A percentile compares a stretch with the other conserved stretches of the same genome.
Conservation (phyloP, 2,113 vertebrate species). For the Gopherus flavomarginatus region DNA sequence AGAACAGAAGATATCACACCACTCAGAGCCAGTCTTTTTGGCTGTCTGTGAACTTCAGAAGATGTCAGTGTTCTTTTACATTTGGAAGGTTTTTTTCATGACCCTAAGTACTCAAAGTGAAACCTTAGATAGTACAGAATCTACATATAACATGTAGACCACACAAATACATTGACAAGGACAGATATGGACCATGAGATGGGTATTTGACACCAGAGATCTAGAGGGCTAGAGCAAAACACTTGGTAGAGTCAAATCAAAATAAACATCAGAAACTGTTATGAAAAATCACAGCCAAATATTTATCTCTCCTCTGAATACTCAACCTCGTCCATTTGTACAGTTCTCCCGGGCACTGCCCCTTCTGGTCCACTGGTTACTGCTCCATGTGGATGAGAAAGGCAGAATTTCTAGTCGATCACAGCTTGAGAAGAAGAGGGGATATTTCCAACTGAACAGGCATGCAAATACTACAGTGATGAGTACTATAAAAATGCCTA, state of each 20-base stretch:
- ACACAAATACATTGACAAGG: not conserved
- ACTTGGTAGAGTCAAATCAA: not conserved
- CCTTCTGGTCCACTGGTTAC: not conserved
- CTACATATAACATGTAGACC: not conserved
- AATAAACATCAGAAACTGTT: not conserved
- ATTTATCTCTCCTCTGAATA: not conserved
- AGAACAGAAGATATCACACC: not conserved
- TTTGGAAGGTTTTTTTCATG: not conserved
- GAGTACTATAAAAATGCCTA: not conserved
- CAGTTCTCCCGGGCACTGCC: not conserved
- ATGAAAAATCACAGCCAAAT: not conserved
- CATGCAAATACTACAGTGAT: not conserved
- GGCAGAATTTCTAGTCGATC: not conserved
- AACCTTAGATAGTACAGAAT: not conserved
- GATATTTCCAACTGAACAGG: not conserved
- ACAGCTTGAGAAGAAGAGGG: not conserved
- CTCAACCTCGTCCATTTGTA: not conserved
- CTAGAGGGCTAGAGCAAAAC: not conserved
- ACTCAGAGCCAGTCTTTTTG: not conserved
- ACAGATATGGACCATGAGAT: not conserved
- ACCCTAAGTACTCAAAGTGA: not conserved
- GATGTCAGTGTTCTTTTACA: not conserved
- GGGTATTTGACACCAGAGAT: not conserved
- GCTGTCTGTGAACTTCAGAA: not conserved
- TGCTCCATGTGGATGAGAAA: not conserved